Conservation (phyloP, 2,888 invertebrate species). For the Cantharis rufa region DNA sequence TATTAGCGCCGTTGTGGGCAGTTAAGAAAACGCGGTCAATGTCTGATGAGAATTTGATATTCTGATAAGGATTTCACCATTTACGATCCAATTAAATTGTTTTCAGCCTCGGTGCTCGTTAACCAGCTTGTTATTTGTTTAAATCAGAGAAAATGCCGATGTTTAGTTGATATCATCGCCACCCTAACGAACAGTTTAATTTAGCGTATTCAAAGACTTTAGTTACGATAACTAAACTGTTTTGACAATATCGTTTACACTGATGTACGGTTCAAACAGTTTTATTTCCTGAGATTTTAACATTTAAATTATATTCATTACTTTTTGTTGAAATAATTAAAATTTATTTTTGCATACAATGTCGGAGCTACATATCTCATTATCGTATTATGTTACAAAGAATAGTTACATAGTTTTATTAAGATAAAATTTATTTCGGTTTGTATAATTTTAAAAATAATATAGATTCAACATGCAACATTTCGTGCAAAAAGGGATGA, state of each 20-base stretch:
- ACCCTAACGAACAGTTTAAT: slow-evolving; percentile 20
- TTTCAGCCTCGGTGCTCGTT: slow-evolving; percentile 22
- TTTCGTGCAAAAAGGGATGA: slow-evolving; percentile 16
- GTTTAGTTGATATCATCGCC: slow-evolving; percentile 20
- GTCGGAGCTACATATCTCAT: background rate
- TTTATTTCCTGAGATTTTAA: background rate
- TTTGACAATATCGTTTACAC: background rate
- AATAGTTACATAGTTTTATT: background rate
- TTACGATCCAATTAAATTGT: slow-evolving; percentile 27
- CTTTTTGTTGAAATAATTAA: background rate
- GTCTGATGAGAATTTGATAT: slow-evolving; percentile 22
- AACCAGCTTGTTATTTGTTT: slow-evolving; percentile 27
- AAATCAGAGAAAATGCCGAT: slow-evolving; percentile 25
- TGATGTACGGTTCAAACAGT: background rate
- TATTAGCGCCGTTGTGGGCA: slow-evolving; percentile 1
- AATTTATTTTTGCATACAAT: background rate
- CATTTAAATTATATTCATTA: background rate
- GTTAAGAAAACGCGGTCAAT: slow-evolving; percentile 6
- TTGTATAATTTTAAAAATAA: background rate
- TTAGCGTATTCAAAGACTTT: slow-evolving; percentile 2
- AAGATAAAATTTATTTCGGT: background rate
- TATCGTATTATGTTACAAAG: background rate
- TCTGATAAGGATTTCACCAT: slow-evolving; percentile 19
- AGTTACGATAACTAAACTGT: background rate
- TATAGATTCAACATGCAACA: slow-evolving; percentile 13